Evolutionary conservation across 2,888 invertebrate genomes (phyloP).

Genomic region (Clistopyga incitator): DNA sequence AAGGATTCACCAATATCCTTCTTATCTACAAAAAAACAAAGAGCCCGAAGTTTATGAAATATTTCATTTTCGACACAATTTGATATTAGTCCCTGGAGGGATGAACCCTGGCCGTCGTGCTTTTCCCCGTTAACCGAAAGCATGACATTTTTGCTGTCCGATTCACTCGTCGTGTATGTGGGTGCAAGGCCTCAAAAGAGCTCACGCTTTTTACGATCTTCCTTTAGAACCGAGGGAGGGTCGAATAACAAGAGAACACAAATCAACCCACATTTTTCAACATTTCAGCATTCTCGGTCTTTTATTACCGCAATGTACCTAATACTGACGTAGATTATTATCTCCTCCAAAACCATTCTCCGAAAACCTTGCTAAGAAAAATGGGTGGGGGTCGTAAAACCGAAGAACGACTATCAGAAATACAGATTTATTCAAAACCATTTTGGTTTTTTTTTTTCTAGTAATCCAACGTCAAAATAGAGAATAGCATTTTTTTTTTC

Average conservation of each 20-base stretch:
- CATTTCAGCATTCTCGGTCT: background rate
- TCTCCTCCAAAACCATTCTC: background rate
- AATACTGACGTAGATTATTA: background rate
- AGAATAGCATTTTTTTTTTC: background rate
- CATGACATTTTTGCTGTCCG: background rate
- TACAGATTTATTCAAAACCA: too few species aligned
- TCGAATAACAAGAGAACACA: background rate
- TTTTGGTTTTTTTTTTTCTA: too few species aligned
- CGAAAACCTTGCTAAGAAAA: background rate
- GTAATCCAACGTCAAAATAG: background rate
- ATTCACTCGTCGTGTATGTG: background rate
- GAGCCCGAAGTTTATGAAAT: background rate
- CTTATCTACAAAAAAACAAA: background rate
- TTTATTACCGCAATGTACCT: background rate
- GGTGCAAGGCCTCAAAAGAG: background rate
- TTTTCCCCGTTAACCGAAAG: background rate
- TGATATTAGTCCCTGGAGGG: background rate
- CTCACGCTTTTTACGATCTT: background rate
- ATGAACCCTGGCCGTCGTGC: background rate
- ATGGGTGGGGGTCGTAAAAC: too few species aligned
- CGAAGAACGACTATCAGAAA: too few species aligned
- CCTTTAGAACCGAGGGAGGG: background rate
- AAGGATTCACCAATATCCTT: background rate
- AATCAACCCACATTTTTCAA: background rate
- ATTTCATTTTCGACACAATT: background rate